phyloP scores from a whole-genome alignment of 1,140 invertebrate species.

The Drosophila pseudoananassae region DNA sequence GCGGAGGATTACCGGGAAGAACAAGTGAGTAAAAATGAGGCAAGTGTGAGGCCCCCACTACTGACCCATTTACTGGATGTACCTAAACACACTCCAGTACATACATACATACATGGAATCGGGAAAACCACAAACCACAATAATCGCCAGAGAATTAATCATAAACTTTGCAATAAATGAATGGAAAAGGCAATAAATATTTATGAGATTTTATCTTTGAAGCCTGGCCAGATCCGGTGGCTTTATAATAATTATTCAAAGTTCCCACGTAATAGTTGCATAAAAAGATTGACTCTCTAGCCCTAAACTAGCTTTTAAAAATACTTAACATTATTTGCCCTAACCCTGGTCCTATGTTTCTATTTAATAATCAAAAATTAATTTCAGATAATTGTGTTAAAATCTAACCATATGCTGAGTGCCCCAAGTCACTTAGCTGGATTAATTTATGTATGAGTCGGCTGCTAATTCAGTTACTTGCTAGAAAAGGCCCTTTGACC shows the following conservation, averaged over 20 bases:
- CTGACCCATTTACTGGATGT: slow-evolving; percentile 35
- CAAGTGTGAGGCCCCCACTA: slow-evolving; percentile 21
- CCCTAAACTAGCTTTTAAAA: not conserved
- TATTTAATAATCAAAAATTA: not conserved
- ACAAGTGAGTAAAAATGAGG: slow-evolving; percentile 24
- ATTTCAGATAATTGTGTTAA: not conserved
- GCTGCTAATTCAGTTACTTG: slow-evolving; percentile 25
- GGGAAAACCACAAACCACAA: slow-evolving; percentile 16
- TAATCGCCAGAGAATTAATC: slow-evolving; percentile 5
- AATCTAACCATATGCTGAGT: not conserved
- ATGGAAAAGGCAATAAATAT: slow-evolving; percentile 17
- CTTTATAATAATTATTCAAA: not conserved
- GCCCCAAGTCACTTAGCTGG: not conserved
- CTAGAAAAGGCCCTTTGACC: slow-evolving; percentile 21
- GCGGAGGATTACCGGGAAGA: slow-evolving; percentile 26
- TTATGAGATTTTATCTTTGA: slow-evolving; percentile 1
- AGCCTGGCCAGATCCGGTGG: not conserved
- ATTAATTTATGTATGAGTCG: slow-evolving; percentile 1
- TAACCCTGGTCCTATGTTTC: not conserved
- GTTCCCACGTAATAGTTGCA: not conserved
- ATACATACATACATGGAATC: not conserved
- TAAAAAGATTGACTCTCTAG: not conserved
- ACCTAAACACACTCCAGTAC: not conserved
- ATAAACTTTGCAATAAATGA: not conserved
- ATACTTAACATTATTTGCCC: no score